Conservation (phyloP, 1,140 invertebrate species). For the Helicoverpa zea region DNA sequence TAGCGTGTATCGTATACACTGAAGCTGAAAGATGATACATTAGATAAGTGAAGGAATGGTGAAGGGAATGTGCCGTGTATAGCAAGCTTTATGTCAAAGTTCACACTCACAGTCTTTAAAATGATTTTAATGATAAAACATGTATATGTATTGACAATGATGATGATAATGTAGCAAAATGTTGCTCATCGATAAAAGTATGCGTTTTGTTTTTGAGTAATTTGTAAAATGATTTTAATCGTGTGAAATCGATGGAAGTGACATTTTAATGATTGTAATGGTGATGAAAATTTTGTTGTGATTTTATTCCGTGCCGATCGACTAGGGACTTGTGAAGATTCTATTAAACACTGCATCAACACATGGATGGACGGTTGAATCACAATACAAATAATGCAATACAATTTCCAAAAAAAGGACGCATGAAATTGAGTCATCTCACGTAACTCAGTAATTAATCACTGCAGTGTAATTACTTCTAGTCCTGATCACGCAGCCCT, state of each 20-base stretch:
- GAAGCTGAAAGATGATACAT: constrained; percentile 19
- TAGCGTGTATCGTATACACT: constrained; percentile 3
- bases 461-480: background rate
- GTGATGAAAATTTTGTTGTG: constrained; percentile 3
- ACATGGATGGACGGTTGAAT: too few species aligned
- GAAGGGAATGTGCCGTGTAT: constrained; percentile 5
- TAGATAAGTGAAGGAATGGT: constrained; percentile 1
- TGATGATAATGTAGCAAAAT: background rate
- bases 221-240: background rate
- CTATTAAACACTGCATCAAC: too few species aligned
- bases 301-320: background rate
- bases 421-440: background rate
- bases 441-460: background rate
- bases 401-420: too few species aligned
- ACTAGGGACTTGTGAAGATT: background rate
- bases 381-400: too few species aligned
- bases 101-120: background rate
- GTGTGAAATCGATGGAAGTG: constrained; percentile 14
- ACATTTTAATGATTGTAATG: background rate
- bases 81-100: constrained; percentile 1
- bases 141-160: background rate
- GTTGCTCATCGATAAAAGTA: too few species aligned
- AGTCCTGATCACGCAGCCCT: constrained; percentile 31
- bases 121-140: background rate
- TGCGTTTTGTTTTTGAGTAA: background rate